Base-by-base conservation (phyloP, 64 coral and sea anemone species). In the Pocillopora verrucosa region DNA sequence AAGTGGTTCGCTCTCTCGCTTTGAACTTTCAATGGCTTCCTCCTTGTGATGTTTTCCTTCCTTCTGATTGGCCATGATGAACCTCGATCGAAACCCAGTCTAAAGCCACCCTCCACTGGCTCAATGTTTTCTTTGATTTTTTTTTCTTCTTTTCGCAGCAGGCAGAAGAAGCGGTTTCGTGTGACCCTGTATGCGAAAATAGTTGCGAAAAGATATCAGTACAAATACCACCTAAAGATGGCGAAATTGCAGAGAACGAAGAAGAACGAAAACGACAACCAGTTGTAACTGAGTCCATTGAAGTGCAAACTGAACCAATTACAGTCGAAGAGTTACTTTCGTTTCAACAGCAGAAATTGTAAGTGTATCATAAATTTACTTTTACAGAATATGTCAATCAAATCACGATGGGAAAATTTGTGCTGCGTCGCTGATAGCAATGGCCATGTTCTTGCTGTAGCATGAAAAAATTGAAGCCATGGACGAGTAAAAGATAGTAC, bases 281-380 rank as follows among this genome's bases (percentile, higher is more conserved):
- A 10, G 37, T 85, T 10, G 35, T 26, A 72, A 85, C 65, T 24
- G 38, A 0, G 30, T 76, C 86, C 26, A 26, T 88, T 11, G 61
- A 88, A 6, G 13, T 88, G 36, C 86, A 88, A 88, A 76, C 86
- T 25, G 72, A 76, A 13, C 36, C 60, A 61, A 76, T 88, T 13
- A 88, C 86, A 1, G 58, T 65, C 2, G 25, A 6, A 62, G 86
- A 88, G 19, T n/a, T 78, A 9, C 56, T 91, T 30, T 84, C 89
- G 11, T 26, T 76, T 11, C 89, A 91, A 20, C 89, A 91, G 30
- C 80, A 91, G 17, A 91, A 77, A 35, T 64, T 85, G 89, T 91
- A 76, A 91, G 89, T 65, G 25, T 65, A 15, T 70, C 72, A 57
- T 24, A 10, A n/a, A 11, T n/a, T 2, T n/a, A 24, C 0, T 70